Evolutionary conservation across 2,888 invertebrate genomes (phyloP).

Genomic region (Troilus luridus): DNA sequence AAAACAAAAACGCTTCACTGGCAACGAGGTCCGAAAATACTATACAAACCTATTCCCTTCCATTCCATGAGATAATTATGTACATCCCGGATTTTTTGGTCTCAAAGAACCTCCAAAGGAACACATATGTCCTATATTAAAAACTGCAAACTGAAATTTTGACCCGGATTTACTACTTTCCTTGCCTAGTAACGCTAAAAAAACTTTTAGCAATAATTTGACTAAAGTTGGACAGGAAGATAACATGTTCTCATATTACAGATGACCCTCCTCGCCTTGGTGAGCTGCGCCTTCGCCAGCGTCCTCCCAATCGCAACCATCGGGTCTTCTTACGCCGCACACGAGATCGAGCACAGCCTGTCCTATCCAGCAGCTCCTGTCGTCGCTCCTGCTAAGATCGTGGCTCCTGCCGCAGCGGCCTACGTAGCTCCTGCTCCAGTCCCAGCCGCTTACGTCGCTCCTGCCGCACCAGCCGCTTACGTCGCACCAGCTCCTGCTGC

Average conservation of each 20-base stretch:
- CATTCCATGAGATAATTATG: no score
- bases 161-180: no score
- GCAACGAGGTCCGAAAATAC: no score
- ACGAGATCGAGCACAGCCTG: slow-evolving; percentile 8
- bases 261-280: background rate
- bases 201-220: no score
- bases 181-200: no score
- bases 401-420: background rate
- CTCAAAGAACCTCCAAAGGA: no score
- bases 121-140: no score
- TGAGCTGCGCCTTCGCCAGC: background rate
- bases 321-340: background rate
- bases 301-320: background rate
- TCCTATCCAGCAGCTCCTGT: background rate
- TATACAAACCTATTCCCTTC: no score
- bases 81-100: no score
- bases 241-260: background rate
- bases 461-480: background rate
- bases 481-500: background rate
- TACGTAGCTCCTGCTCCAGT: background rate
- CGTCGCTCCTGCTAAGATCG: background rate
- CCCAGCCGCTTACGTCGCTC: background rate
- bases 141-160: no score
- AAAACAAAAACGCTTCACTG: no score
- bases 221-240: no score